Base-by-base conservation (phyloP, 2,888 invertebrate species). In the Chloroclysta siterata region DNA sequence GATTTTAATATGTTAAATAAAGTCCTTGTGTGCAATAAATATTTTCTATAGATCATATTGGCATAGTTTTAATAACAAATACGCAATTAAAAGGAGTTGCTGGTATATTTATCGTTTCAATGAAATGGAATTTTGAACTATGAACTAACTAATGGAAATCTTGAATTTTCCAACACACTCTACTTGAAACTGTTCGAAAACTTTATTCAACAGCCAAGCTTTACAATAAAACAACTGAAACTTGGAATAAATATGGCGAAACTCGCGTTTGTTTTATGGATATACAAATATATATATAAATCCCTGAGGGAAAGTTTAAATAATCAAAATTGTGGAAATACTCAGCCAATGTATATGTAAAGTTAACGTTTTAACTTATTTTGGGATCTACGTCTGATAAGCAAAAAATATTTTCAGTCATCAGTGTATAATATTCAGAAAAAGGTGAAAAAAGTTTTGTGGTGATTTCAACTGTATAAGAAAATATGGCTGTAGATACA, bases 211-310 rank as follows among this genome's bases (percentile, higher is more conserved):
- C 39, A 50, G 8, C 33, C 29, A 33, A 46, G 50, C 14, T 50
- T 7, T 14, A 14, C 17, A 66, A 65, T 66, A 66, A 68, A 68
- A 70, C 61, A 70, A 60, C 53, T 44, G 41, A 6, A 66, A 68
- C 65, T 70, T 57, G 52, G 57, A 63, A 65, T 68, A 68, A 22
- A 70, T 66, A 70, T 66, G 53, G 59, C 33, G 54, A 54, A 63
- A 61, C 55, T 53, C 44, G 10, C 50, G 59, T 57, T 61, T 61
- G 63, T 66, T 70, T 62, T 59, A 36, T 48, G 66, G 60, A 60
- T 58, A 22, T 66, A 63, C 61, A 67, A 65, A 22, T 22, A 22
- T 22, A 2, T 22, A 22, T 65, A 6, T 60, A 36, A 56, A 58
- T 57, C 42, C 58, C 46, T 46, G 2, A 41, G 50, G 52, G 44